Conservation (phyloP, 2,113 vertebrate genomes). For the Anseranas semipalmata region DNA sequence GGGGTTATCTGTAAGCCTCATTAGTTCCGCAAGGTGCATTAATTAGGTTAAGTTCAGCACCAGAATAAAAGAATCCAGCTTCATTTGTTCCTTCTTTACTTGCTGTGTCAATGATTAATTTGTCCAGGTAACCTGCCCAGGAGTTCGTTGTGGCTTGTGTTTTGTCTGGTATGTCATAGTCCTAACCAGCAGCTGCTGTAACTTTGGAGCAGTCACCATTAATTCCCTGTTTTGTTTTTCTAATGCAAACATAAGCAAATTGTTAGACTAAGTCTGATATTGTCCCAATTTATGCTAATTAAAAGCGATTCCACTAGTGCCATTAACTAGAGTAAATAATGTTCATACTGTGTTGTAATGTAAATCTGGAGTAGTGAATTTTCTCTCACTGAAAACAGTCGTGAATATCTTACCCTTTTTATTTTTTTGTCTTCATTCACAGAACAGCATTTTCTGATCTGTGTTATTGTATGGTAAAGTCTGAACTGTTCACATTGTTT, state of each 20-base stretch:
- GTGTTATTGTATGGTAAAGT: neutral
- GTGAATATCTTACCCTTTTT: neutral
- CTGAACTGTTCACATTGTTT: neutral
- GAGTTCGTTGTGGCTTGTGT: neutral
- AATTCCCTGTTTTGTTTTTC: neutral
- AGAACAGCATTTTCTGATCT: neutral
- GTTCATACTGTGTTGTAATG: neutral
- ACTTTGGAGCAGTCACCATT: neutral
- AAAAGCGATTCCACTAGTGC: neutral
- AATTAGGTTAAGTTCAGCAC: neutral
- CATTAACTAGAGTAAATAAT: neutral
- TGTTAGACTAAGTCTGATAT: neutral
- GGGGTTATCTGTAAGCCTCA: neutral
- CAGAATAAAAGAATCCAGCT: neutral
- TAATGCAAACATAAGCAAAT: neutral
- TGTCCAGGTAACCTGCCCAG: neutral
- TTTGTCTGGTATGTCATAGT: neutral
- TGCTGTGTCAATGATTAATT: neutral
- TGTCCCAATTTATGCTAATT: neutral
- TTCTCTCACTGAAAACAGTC: neutral
- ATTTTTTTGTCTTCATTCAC: neutral
- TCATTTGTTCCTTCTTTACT: neutral
- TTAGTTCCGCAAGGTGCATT: neutral
- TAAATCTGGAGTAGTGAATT: neutral
- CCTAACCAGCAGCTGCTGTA: neutral